Percentiles rank a stretch among this genome's conserved stretches.
phyloP scores from a whole-genome alignment of 2,113 vertebrate genomes.

The Melozone crissalis region DNA sequence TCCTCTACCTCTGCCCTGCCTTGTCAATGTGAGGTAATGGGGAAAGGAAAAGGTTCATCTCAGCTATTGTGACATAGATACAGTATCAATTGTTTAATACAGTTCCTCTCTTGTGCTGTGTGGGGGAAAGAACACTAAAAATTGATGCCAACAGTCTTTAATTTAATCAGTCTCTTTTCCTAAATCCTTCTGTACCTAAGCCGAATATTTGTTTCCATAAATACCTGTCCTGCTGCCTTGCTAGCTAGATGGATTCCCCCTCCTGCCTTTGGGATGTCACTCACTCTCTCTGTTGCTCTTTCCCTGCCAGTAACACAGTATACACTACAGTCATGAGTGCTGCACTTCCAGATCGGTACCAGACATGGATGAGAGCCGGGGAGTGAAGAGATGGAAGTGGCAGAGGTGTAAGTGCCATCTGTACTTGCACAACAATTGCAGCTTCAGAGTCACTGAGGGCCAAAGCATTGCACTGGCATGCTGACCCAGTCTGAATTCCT shows the following conservation, averaged over 20 bases:
- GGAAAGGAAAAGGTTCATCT: background rate
- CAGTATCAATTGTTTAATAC: background rate
- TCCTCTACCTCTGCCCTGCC: background rate
- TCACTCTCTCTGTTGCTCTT: background rate
- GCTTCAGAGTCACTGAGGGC: background rate
- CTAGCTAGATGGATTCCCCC: background rate
- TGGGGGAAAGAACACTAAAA: background rate
- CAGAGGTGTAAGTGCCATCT: background rate
- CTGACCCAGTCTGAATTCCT: background rate
- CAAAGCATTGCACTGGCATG: background rate
- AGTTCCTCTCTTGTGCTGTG: background rate
- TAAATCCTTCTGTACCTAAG: background rate
- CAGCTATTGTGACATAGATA: background rate
- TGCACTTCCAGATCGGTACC: slow-evolving; percentile 69
- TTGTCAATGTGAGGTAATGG: background rate
- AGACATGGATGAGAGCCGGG: slow-evolving; percentile 52
- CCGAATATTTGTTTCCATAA: background rate
- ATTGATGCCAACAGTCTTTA: background rate
- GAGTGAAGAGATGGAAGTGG: slow-evolving; percentile 11
- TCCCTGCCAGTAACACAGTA: slow-evolving; percentile 68
- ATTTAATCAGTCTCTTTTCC: background rate
- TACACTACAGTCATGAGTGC: slow-evolving; percentile 82
- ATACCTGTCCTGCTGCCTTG: background rate
- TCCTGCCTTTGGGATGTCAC: background rate
- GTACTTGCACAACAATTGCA: background rate